Evolutionary conservation across 2,888 invertebrate species (phyloP).

Genomic region (Eilema griseolum): DNA sequence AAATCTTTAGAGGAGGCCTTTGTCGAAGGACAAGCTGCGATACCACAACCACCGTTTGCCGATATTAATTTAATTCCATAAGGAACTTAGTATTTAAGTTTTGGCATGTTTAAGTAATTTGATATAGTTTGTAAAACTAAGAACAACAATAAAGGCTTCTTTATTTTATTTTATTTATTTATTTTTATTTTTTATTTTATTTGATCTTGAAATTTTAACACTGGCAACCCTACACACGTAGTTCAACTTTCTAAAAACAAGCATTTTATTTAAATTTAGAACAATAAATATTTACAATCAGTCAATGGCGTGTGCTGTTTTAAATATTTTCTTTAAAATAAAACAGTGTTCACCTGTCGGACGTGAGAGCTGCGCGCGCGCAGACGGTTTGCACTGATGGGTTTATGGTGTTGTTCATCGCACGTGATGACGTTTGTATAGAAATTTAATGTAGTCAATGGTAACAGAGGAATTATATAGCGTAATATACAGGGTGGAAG

Average conservation of each 20-base stretch:
- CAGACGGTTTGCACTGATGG: constrained; percentile 6
- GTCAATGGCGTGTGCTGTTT: constrained; percentile 18
- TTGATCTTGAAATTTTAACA: background rate
- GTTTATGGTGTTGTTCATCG: constrained; percentile 9
- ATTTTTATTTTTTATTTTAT: too few relatives aligned
- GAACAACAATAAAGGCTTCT: too few relatives aligned
- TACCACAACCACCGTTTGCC: too few relatives aligned
- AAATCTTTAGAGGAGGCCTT: too few relatives aligned
- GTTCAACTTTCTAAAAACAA: constrained; percentile 10
- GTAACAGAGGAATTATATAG: background rate
- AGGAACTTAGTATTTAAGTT: too few relatives aligned
- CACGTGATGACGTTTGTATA: background rate
- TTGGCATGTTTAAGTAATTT: too few relatives aligned
- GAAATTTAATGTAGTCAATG: background rate
- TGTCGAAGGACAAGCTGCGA: too few relatives aligned
- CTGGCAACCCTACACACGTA: background rate
- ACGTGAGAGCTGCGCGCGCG: constrained; percentile 18
- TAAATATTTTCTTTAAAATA: constrained; percentile 37
- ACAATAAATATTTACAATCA: constrained; percentile 33
- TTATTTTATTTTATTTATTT: too few relatives aligned
- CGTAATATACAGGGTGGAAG: background rate
- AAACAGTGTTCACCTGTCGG: constrained; percentile 27
- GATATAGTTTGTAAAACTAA: too few relatives aligned
- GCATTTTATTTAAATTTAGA: constrained; percentile 14
- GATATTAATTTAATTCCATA: too few relatives aligned